Evolutionary conservation across 1,140 invertebrate genomes (phyloP).

Genomic region (Diabrotica undecimpunctata): DNA sequence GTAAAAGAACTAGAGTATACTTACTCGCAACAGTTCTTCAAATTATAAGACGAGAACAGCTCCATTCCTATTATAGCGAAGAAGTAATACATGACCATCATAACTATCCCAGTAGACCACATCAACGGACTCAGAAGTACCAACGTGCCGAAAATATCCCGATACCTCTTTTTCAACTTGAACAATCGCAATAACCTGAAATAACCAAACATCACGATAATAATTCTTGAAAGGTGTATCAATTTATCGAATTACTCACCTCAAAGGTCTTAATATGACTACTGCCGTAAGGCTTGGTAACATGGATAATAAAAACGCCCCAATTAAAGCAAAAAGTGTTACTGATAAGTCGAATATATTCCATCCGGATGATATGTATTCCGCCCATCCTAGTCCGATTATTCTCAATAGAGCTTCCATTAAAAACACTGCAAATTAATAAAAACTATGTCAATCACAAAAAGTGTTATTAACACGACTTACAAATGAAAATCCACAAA

Average conservation of each 20-base stretch:
- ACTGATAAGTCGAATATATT: constrained; percentile 81
- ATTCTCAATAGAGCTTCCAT: constrained; percentile 73
- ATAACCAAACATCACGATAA: constrained; percentile 19
- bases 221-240: background rate
- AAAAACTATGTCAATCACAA: constrained; percentile 41
- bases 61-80: constrained; percentile 92
- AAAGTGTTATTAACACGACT: constrained; percentile 41
- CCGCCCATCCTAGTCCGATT: constrained; percentile 64
- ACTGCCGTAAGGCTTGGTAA: constrained; percentile 68
- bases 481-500: background rate
- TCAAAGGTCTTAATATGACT: constrained; percentile 66
- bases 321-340: constrained; percentile 64
- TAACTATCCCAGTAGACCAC: constrained; percentile 75
- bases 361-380: constrained; percentile 81
- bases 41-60: constrained; percentile 70
- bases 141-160: constrained; percentile 85
- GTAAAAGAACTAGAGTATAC: no score
- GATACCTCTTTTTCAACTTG: constrained; percentile 81
- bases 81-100: constrained; percentile 86
- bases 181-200: constrained; percentile 64
- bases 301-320: constrained; percentile 61
- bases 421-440: constrained; percentile 74
- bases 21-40: constrained; percentile 83
- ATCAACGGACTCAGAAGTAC: constrained; percentile 75
- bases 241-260: constrained; percentile 38